phyloP scores from a whole-genome alignment of 2,888 invertebrate species.

The Tinea trinotella region DNA sequence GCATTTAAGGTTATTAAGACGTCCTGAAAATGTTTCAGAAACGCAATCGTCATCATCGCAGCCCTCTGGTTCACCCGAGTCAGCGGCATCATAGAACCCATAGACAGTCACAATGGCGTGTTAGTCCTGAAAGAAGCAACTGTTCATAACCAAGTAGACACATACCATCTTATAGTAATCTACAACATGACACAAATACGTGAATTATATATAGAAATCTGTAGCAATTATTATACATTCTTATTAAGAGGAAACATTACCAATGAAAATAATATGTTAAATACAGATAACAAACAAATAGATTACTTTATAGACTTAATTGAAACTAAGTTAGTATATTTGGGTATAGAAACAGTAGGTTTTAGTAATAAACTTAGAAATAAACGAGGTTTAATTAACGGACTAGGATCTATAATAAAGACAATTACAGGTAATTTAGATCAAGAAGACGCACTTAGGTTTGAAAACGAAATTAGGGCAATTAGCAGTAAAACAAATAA shows the following conservation, averaged over 20 bases:
- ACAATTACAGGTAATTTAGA: slow-evolving; percentile 21
- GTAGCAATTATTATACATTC: slow-evolving; percentile 23
- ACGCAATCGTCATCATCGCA: not conserved
- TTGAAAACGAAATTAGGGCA: slow-evolving; percentile 20
- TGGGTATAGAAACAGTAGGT: slow-evolving; percentile 24
- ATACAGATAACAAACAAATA: slow-evolving; percentile 20
- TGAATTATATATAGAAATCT: slow-evolving; percentile 23
- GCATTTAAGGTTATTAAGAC: not conserved
- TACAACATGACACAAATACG: slow-evolving; percentile 24
- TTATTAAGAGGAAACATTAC: too few species aligned
- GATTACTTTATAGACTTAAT: slow-evolving; percentile 24
- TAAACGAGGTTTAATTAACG: slow-evolving; percentile 23
- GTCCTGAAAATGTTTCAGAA: not conserved
- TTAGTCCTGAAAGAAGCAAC: slow-evolving; percentile 26
- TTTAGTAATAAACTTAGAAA: slow-evolving; percentile 17
- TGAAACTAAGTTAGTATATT: slow-evolving; percentile 24
- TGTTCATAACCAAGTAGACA: slow-evolving; percentile 22
- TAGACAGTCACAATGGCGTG: slow-evolving; percentile 27
- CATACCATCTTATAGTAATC: slow-evolving; percentile 22
- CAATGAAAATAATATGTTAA: not conserved
- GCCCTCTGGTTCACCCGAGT: slow-evolving; percentile 22
- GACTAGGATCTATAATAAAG: slow-evolving; percentile 19
- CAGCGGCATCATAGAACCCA: slow-evolving; percentile 24
- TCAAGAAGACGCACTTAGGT: slow-evolving; percentile 19
- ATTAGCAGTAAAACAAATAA: not conserved